A percentile compares a stretch with the other conserved stretches of the same genome.
phyloP scores from a whole-genome alignment of 2,888 invertebrate genomes.

The Parascotia fuliginaria region DNA sequence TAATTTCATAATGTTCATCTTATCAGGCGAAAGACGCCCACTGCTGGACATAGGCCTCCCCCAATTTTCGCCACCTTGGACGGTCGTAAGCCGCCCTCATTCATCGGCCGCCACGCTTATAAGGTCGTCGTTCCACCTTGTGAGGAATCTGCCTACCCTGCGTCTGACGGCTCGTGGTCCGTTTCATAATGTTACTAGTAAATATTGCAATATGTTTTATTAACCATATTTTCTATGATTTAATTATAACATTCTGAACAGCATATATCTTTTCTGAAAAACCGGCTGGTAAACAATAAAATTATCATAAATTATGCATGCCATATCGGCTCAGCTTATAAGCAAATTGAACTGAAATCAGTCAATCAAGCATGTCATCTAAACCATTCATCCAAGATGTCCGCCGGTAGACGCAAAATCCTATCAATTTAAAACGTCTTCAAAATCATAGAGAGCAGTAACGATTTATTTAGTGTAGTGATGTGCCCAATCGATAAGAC shows the following conservation, averaged over 20 bases:
- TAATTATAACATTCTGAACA: neutral
- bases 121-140: too few species aligned
- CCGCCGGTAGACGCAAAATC: constrained; percentile 52
- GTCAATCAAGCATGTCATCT: constrained; percentile 46
- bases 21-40: too few species aligned
- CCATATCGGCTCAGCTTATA: neutral
- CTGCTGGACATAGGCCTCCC: too few species aligned
- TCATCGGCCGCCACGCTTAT: too few species aligned
- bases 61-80: too few species aligned
- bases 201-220: too few species aligned
- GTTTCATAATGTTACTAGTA: too few species aligned
- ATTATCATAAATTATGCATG: constrained; percentile 2
- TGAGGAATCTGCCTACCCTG: too few species aligned
- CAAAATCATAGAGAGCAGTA: constrained; percentile 66
- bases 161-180: too few species aligned
- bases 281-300: neutral
- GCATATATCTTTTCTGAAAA: neutral
- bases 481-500: constrained; percentile 77
- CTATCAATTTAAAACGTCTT: constrained; percentile 74
- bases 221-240: too few species aligned
- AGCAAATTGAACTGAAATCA: constrained; percentile 56
- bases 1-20: too few species aligned
- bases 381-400: constrained; percentile 51
- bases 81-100: too few species aligned
- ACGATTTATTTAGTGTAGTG: constrained; percentile 78